Base-by-base conservation (phyloP, 2,113 vertebrate genomes). In the Nematolebias whitei region DNA sequence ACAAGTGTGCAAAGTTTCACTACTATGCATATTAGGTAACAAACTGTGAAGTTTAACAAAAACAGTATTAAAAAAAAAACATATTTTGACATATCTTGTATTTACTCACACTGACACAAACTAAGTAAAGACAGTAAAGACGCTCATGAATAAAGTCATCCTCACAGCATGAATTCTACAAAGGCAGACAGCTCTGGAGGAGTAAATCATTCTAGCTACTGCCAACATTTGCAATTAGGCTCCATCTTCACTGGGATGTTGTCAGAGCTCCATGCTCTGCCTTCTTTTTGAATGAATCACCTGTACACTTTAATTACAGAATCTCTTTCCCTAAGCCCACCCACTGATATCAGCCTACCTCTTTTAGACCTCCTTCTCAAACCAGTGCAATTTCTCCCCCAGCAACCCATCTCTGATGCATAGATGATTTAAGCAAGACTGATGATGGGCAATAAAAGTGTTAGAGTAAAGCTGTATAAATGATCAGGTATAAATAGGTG, bases 231-330 rank as follows among this genome's bases (percentile, higher is more conserved):
- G 88, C 79, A 87, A 85, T 86, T 80, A 84, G n/a, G 59, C 76
- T 87, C 69, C 88, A 83, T 85, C 86, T 71, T 82, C 58, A 79
- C 81, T 79, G 77, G 32, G 78, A 78, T 49, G 16, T 41, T 69
- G 90, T 92, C 86, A 86, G 60, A 78, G 64, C 76, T 60, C 66
- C 76, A 76, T 75, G 65, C 80, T 67, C 78, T 60, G 76, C 74
- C 61, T 88, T 86, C 77, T 84, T 78, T 88, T 86, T 85, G 86
- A 92, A 92, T 91, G 76, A 93, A 90, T 90, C 81, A 85, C 84
- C 83, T 80, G 84, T 86, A 86, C 78, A 85, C 77, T 92, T 91
- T 92, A 93, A 94, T 90, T 91, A 92, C 84, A 68, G 84, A 83
- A 86, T 67, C 85, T 83, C 71, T 83, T 63, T 82, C 54, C 86